phyloP scores from a whole-genome alignment of 2,797 vertebrate genomes.

The Coreius guichenoti region DNA sequence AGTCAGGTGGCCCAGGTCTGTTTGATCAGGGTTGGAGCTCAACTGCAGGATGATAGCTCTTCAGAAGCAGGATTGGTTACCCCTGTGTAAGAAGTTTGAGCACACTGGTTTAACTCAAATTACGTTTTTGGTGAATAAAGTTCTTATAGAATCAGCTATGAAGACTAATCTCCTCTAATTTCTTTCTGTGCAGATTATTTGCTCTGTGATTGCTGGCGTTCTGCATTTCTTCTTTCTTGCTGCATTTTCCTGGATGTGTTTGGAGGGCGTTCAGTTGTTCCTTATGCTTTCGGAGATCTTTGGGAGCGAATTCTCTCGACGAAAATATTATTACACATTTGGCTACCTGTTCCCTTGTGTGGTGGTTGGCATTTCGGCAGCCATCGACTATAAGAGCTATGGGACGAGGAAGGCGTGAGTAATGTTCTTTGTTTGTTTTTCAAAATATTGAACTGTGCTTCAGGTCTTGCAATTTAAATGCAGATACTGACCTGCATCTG shows the following conservation, averaged over 20 bases:
- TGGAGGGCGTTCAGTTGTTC: slow-evolving; percentile 98
- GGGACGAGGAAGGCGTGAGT: slow-evolving; percentile 96
- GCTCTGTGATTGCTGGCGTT: slow-evolving; percentile 93
- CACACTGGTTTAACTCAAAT: not conserved
- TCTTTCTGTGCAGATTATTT: slow-evolving; percentile 84
- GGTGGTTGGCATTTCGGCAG: slow-evolving; percentile 94
- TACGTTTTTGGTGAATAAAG: not conserved
- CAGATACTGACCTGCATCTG: not conserved
- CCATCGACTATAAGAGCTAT: slow-evolving; percentile 96
- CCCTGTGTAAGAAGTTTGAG: too few relatives aligned
- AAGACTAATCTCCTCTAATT: not conserved
- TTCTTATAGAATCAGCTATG: not conserved
- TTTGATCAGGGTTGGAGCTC: not conserved
- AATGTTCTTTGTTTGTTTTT: slow-evolving; percentile 25
- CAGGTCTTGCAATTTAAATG: not conserved
- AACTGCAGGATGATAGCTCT: too few relatives aligned
- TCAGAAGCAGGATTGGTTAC: too few relatives aligned
- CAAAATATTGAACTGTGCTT: not conserved
- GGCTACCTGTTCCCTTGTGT: slow-evolving; percentile 96
- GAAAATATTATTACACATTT: slow-evolving; percentile 95
- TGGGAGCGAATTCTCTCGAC: slow-evolving; percentile 96
- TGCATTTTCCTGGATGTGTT: slow-evolving; percentile 96
- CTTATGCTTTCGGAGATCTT: slow-evolving; percentile 98
- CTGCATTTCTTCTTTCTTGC: slow-evolving; percentile 99
- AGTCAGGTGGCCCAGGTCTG: not conserved